Base-by-base conservation (phyloP, 1,140 invertebrate species). In the Fopius arisanus region DNA sequence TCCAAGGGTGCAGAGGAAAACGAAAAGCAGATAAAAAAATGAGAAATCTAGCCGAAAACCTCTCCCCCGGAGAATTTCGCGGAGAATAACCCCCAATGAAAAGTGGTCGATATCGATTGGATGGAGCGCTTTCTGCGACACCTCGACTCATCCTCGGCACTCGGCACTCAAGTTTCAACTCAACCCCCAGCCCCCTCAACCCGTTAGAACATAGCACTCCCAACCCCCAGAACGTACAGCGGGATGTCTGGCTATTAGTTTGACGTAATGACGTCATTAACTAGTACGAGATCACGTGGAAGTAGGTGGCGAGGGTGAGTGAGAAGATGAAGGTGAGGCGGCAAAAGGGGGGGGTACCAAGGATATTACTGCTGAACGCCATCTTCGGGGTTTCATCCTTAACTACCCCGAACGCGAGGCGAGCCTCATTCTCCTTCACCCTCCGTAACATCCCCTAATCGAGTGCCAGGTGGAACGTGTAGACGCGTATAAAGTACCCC, bases 201-300 rank as follows among this genome's bases (percentile, higher is more conserved):
- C 68, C 66, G 28, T 40, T 16, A 37, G 63, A 31, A 66, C 19
- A 28, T 48, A 41, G 70, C 70, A 37, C 33, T 10, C 54, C 68
- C 67, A 70, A 66, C 72, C 68, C 67, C 70, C 70, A 68, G 68
- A 72, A 77, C 72, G 72, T 76, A 70, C 77, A 79, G 78, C 77
- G 67, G 67, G 21, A 59, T 66, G 62, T 29, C 16, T 62, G 73
- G 76, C 81, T 81, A 82, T 83, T 83, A 83, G 77, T 79, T 79
- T 82, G 81, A 81, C 79, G 77, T 83, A 83, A 83, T 81, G 79
- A 80, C 78, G 79, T 82, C 80, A 82, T 83, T 83, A 83, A 78
- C 79, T 73, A 77, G 72, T 67, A 77, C 66, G 74, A 76, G 78
- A 81, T 79, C 77, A 76, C 78, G 74, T 73, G 78, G 81, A 72